These are phyloP conservation scores for Neodontobutis hainanensis DNA, from an alignment of 2,113 vertebrate genomes.

Conservation along the genomic window DNA sequence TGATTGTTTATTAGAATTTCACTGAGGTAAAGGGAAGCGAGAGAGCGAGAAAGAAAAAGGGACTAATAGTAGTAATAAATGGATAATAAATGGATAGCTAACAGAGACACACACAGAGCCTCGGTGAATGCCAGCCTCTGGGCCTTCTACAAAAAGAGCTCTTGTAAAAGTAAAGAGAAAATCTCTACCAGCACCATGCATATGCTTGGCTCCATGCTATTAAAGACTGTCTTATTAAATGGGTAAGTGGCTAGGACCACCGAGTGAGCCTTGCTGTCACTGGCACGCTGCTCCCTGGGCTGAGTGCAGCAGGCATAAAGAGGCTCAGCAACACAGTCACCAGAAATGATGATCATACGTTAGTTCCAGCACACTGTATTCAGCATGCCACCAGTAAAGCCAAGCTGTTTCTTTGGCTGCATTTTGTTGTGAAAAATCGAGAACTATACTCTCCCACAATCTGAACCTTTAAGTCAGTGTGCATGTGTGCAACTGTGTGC, in stretches of 20 bases:
- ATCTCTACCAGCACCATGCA: conserved; percentile 46
- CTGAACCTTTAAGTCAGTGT: conserved; percentile 5
- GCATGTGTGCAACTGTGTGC: conserved; percentile 16
- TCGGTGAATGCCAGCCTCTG: conserved; percentile 64
- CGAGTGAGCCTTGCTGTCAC: conserved; percentile 70
- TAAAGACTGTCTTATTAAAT: conserved; percentile 75
- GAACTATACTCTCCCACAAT: conserved; percentile 23
- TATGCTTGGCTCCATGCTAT: conserved; percentile 62
- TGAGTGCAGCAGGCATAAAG: conserved; percentile 35
- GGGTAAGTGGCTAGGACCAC: conserved; percentile 76
- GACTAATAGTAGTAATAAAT: conserved; percentile 74
- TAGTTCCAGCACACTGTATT: conserved; percentile 39
- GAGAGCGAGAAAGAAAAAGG: conserved; percentile 45
- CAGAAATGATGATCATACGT: conserved; percentile 56
- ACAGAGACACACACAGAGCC: conserved; percentile 40
- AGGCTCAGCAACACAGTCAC: conserved; percentile 65
- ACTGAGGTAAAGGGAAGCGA: conserved; percentile 56
- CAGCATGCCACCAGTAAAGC: conserved; percentile 33
- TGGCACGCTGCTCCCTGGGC: conserved; percentile 63
- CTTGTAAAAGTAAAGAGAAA: conserved; percentile 67
- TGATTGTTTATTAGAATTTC: conserved; percentile 78
- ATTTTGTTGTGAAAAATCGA: conserved; percentile 17
- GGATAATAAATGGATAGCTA: conserved; percentile 71
- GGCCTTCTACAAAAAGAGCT: conserved; percentile 67
- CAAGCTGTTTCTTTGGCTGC: conserved; percentile 6